Evolutionary conservation across 2,113 vertebrate species (phyloP).

Genomic region (Nanorana parkeri): DNA sequence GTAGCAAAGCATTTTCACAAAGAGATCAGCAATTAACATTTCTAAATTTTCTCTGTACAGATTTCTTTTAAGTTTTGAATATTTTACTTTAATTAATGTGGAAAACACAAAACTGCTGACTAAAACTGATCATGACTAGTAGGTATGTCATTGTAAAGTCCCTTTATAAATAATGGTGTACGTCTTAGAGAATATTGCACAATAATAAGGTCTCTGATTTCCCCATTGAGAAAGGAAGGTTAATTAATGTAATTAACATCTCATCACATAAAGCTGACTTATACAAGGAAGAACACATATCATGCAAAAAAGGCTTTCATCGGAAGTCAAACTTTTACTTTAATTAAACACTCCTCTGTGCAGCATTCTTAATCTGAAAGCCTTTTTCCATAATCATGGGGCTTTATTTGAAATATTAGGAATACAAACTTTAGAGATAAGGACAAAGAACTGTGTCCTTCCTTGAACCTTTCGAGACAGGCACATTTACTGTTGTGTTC

Average conservation of each 20-base stretch:
- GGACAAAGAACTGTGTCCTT: background rate
- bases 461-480: slow-evolving; percentile 4
- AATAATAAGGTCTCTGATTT: background rate
- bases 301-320: background rate
- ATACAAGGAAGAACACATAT: slow-evolving; percentile 6
- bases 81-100: no score
- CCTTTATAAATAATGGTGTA: background rate
- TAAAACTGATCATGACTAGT: no score
- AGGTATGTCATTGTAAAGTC: background rate
- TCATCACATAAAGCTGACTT: background rate
- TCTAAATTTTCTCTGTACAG: no score
- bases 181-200: background rate
- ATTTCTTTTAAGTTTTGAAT: no score
- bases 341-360: background rate
- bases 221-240: background rate
- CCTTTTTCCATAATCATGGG: background rate
- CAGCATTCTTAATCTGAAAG: background rate
- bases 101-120: no score
- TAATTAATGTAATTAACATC: slow-evolving; percentile 1
- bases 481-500: background rate
- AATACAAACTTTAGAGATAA: background rate
- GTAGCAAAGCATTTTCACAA: no score
- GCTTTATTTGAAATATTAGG: background rate
- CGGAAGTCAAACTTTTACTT: background rate
- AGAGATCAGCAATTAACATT: no score